Conservation (phyloP, 1,140 invertebrate genomes). For the Notospermus geniculatus region DNA sequence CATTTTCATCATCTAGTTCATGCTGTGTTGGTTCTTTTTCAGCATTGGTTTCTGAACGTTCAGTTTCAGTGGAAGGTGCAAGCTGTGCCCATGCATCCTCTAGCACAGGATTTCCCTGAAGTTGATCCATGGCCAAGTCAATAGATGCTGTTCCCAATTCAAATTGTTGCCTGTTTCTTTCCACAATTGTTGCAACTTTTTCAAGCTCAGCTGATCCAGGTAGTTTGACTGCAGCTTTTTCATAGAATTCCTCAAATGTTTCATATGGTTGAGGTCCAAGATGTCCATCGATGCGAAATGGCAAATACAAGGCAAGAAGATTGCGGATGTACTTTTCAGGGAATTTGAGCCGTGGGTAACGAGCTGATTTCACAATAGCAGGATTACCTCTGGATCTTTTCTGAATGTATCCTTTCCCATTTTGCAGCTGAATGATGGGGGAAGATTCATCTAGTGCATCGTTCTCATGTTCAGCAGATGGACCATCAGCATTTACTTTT, state of each 20-base stretch:
- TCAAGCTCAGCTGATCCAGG: no score
- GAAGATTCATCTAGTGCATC: no score
- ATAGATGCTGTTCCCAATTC: no score
- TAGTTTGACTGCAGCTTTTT: constrained; percentile 10
- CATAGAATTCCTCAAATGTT: constrained; percentile 16
- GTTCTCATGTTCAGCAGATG: constrained; percentile 3
- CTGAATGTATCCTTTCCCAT: constrained; percentile 19
- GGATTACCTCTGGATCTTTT: constrained; percentile 15
- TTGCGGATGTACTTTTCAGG: constrained; percentile 12
- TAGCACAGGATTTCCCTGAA: no score
- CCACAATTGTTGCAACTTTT: no score
- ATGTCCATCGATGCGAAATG: constrained; percentile 14
- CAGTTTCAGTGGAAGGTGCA: no score
- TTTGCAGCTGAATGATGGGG: constrained; percentile 15
- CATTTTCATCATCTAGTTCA: no score
- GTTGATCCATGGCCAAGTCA: no score
- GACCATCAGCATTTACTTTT: constrained; percentile 6
- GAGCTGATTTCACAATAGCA: constrained; percentile 9
- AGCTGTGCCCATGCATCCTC: no score
- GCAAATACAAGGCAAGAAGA: constrained; percentile 18
- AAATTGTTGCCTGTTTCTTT: no score
- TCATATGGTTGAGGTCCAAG: constrained; percentile 16
- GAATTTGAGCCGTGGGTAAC: constrained; percentile 16
- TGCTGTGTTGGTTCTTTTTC: no score
- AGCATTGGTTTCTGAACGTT: no score